Conservation (phyloP, 1,140 invertebrate species). For the Aphidius gifuensis region DNA sequence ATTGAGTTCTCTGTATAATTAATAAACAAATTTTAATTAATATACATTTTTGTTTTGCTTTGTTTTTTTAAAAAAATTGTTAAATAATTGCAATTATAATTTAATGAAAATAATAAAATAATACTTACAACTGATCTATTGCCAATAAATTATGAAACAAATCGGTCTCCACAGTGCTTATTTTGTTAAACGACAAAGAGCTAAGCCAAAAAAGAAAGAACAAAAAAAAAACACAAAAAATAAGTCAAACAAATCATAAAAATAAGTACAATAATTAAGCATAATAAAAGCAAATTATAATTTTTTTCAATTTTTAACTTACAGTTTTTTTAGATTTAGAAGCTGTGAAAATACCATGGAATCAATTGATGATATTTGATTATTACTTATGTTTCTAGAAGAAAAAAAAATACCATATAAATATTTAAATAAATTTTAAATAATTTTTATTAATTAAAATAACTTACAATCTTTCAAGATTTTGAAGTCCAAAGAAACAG, state of each 20-base stretch:
- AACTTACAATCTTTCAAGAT: slow-evolving; percentile 63
- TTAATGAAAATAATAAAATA: slow-evolving; percentile 22
- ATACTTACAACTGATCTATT: slow-evolving; percentile 70
- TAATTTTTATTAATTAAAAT: slow-evolving; percentile 13
- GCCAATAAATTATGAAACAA: slow-evolving; percentile 66
- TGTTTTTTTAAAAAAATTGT: background rate
- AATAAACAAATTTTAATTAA: slow-evolving; percentile 14
- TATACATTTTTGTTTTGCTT: too few relatives aligned
- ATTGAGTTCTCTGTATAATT: slow-evolving; percentile 46
- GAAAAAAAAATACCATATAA: slow-evolving; percentile 18
- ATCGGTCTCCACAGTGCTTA: slow-evolving; percentile 62
- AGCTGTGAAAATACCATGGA: slow-evolving; percentile 71
- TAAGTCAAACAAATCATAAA: slow-evolving; percentile 11
- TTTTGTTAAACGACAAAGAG: slow-evolving; percentile 65
- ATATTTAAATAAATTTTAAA: background rate
- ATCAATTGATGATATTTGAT: slow-evolving; percentile 71
- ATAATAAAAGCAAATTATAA: slow-evolving; percentile 15
- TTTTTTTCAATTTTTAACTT: slow-evolving; percentile 36
- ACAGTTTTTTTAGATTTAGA: slow-evolving; percentile 64
- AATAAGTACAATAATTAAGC: background rate
- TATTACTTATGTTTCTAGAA: slow-evolving; percentile 72
- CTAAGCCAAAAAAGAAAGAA: slow-evolving; percentile 43
- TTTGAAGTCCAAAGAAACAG: slow-evolving; percentile 62
- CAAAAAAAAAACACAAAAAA: slow-evolving; percentile 25
- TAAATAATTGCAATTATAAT: background rate